Base-by-base conservation (phyloP, 2,888 invertebrate species). In the Resseliella maxima region DNA sequence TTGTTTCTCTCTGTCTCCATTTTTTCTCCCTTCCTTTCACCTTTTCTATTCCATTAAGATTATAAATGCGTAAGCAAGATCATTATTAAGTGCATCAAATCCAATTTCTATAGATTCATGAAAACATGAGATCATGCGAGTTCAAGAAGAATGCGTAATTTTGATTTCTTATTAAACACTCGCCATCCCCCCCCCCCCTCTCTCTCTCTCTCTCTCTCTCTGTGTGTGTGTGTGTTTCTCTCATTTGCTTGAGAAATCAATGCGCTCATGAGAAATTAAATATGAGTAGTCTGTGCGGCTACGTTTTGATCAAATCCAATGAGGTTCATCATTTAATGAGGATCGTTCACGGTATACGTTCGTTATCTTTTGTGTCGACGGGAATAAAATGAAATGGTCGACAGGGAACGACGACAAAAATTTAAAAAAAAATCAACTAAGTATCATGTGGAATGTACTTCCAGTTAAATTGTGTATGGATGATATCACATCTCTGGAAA, bases 61-160 rank as follows among this genome's bases (percentile, higher is more conserved):
- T 12, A 12, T 41, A 41, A 41, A 8, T 18, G 5, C 24, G 21
- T 50, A 50, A 2, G 50, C 50, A 18, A 18, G 10, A 18, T 18
- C 10, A 10, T 50, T 10, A 18, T 27, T n/a, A n/a, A 59, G 27
- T 59, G 59, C 59, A 59, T 59, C 59, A 59, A 41, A 59, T 59
- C 59, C 59, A 59, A 59, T 50, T 3, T 5, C 24, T 59, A 59
- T 24, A 24, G 59, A 8, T 12, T 59, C 27, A 24, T 5, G 15
- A n/a, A n/a, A n/a, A n/a, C n/a, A 3, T 2, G 12, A 59, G 72
- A 27, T 72, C 72, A 31, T 72, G 31, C 15, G 72, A 72, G 72
- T 72, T 72, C 31, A 72, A 31, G 31, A 72, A 35, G 72, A 72
- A 31, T 72, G 72, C 72, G 72, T 72, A 72, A 72, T 72, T 31